phyloP scores from a whole-genome alignment of 2,797 vertebrate genomes.

The Chrysolophus pictus region DNA sequence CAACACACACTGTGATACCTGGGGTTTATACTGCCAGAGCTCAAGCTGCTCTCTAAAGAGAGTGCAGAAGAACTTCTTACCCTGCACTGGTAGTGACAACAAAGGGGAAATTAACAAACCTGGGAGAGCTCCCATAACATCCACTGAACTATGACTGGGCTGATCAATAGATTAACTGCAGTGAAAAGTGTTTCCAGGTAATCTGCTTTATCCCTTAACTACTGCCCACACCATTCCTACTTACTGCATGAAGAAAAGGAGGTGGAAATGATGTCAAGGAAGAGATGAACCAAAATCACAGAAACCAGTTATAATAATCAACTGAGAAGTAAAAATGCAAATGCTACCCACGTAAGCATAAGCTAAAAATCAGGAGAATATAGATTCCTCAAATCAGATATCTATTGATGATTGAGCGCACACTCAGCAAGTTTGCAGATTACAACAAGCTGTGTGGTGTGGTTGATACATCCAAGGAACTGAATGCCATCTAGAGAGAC shows the following conservation, averaged over 20 bases:
- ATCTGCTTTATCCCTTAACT: neutral
- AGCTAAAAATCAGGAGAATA: neutral
- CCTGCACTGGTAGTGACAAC: neutral
- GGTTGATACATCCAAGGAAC: too few relatives aligned
- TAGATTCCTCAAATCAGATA: neutral
- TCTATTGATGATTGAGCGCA: neutral
- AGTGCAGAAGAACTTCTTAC: neutral
- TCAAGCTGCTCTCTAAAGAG: neutral
- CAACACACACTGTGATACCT: neutral
- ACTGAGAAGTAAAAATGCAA: neutral
- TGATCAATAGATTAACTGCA: neutral
- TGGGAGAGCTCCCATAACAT: neutral
- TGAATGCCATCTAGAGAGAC: too few relatives aligned
- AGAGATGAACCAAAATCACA: neutral
- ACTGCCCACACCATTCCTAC: neutral
- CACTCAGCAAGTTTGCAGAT: too few relatives aligned
- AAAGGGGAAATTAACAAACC: neutral
- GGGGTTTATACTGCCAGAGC: neutral
- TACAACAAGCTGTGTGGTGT: too few relatives aligned
- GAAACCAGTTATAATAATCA: neutral
- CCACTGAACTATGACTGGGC: neutral
- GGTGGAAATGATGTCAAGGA: neutral
- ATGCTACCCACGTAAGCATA: neutral
- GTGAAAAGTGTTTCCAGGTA: conserved; percentile 11
- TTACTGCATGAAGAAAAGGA: neutral